Evolutionary conservation across 2,113 vertebrate species (phyloP), one percentile per base, ranked within the genome.

Genomic region (Agapornis roseicollis): DNA sequence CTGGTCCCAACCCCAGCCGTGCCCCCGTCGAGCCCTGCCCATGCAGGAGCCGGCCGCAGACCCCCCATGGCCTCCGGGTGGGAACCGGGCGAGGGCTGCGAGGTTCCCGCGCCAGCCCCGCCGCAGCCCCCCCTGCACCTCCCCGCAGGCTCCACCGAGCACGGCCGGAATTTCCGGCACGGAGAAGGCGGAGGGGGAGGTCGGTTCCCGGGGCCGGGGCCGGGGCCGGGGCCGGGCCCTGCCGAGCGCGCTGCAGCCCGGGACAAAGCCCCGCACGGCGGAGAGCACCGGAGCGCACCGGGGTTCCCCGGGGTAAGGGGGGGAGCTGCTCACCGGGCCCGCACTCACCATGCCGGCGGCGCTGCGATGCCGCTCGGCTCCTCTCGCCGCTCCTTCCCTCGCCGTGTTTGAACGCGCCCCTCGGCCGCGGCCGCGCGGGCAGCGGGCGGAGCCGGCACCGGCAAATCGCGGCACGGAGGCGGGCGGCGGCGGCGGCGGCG

Each of bases 371-470:
- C 63, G 78, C 73, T 24, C 86, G 35, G 68, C 66, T 89, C 68
- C 91, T 63, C 56, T 83, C 80, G 42, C 83, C 91, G 70, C 53
- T 88, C 82, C 92, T 95, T 95, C 94, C 94, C 94, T 95, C 94
- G 94, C 86, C 94, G 94, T 39, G 92, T 95, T 94, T 95, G 94
- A 95, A 94, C 94, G 92, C 94, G 92, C 92, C 89, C 94, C 92
- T 94, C 92, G 86, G 92, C 52, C 89, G 92, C 85, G 82, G 65
- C 72, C 50, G 94, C 85, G 89, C 94, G 92, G 92, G 94, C 80
- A 68, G 37, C 94, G 94, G 94, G 94, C 63, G 94, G 94, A 86
- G 92, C 92, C 89, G 85, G 19, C 81, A 66, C 66, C 94, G 94
- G 92, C 94, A 91, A 94, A 95, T 95, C 89, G 89, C 85, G 72